phyloP scores from a whole-genome alignment of 1,140 invertebrate species.

The Gryllus bimaculatus region DNA sequence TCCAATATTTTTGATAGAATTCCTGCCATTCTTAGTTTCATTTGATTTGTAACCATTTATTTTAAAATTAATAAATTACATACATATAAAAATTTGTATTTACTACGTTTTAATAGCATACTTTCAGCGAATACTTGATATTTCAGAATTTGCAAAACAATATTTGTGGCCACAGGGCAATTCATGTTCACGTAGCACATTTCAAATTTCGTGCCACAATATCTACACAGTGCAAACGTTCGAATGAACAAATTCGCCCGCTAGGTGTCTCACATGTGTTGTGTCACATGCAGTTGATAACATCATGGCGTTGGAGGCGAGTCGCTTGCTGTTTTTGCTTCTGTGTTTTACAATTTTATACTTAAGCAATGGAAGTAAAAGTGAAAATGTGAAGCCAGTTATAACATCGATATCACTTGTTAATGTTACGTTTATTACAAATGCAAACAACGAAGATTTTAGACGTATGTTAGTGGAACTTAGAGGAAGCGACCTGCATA shows the following conservation, averaged over 20 bases:
- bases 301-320: conserved; percentile 17
- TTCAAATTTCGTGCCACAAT: background rate
- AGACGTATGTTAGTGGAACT: conserved; percentile 11
- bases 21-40: no score
- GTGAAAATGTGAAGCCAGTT: background rate
- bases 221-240: background rate
- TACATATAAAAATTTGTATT: no score
- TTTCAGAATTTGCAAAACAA: no score
- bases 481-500: conserved; percentile 13
- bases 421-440: conserved; percentile 12
- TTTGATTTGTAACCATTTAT: no score
- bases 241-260: background rate
- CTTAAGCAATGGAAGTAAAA: background rate
- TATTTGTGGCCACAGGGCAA: no score
- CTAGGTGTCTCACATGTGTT: conserved; percentile 3
- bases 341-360: conserved; percentile 13
- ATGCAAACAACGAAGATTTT: conserved; percentile 19
- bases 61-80: no score
- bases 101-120: no score
- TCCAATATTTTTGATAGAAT: no score
- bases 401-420: conserved; percentile 12
- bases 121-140: no score
- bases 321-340: background rate
- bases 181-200: background rate
- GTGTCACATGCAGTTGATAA: conserved; percentile 9